These are phyloP conservation scores for Blastobasis adustella DNA, from an alignment of 2,888 invertebrate species.

Conservation along the genomic window DNA sequence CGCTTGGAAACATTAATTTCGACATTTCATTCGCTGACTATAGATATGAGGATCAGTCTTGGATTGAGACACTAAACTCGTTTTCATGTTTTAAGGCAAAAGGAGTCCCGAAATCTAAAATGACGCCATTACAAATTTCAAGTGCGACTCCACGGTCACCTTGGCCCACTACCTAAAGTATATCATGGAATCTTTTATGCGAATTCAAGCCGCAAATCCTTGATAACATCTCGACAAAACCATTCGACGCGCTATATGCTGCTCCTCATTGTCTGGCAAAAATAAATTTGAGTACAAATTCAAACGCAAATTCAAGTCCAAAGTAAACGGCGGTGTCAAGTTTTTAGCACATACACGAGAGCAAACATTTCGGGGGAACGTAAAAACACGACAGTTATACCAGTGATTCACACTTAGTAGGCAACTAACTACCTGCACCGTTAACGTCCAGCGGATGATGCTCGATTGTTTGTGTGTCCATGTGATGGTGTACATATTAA, in stretches of 20 bases:
- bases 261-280: slow-evolving; percentile 9
- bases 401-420: slow-evolving; percentile 51
- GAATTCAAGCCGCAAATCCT: slow-evolving; percentile 22
- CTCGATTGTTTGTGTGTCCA: slow-evolving; percentile 17
- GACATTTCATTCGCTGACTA: too few species aligned
- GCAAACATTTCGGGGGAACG: slow-evolving; percentile 50
- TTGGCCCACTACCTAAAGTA: slow-evolving; percentile 6
- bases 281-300: slow-evolving; percentile 5
- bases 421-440: slow-evolving; percentile 48
- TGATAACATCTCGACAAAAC: slow-evolving; percentile 19
- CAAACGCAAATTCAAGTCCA: slow-evolving; percentile 8
- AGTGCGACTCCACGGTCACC: neutral
- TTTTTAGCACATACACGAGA: slow-evolving; percentile 53
- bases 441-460: slow-evolving; percentile 33
- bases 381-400: slow-evolving; percentile 64
- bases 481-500: slow-evolving; percentile 14
- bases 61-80: too few species aligned
- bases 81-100: neutral
- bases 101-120: neutral
- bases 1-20: too few species aligned
- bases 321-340: slow-evolving; percentile 20
- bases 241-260: slow-evolving; percentile 4
- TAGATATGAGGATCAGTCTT: too few species aligned
- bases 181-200: slow-evolving; percentile 3
- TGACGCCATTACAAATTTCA: slow-evolving; percentile 4